Conservation (phyloP, 2,113 vertebrate species). For the Myocastor coypus region DNA sequence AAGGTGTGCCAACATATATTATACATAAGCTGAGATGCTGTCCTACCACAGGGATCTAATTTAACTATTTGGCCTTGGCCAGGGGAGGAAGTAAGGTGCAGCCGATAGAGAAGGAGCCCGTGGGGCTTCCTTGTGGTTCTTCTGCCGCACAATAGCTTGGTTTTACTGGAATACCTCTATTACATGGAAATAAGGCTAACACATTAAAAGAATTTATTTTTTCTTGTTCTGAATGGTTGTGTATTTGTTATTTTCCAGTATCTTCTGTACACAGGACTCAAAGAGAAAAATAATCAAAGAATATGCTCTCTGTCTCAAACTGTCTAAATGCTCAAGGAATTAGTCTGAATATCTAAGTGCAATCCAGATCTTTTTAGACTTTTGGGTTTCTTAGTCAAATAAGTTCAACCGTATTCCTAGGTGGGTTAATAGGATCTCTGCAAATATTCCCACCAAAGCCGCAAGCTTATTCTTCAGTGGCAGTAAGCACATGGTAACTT, state of each 20-base stretch:
- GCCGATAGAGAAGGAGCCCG: neutral
- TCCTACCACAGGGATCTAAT: neutral
- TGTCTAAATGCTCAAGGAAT: neutral
- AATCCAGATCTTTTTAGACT: neutral
- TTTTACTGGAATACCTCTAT: neutral
- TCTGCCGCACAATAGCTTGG: neutral
- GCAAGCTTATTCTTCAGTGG: neutral
- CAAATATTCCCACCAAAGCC: neutral
- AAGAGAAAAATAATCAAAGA: neutral
- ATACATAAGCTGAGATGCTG: neutral
- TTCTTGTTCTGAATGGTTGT: neutral
- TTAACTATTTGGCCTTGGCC: neutral
- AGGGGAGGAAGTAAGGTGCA: neutral
- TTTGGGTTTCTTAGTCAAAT: neutral
- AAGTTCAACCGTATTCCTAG: neutral
- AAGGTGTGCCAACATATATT: neutral
- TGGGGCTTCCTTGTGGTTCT: neutral
- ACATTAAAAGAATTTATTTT: neutral
- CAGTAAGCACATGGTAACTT: neutral
- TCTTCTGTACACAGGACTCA: neutral
- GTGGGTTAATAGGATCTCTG: neutral
- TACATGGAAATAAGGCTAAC: neutral
- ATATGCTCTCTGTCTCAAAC: conserved; percentile 13
- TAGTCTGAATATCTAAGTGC: neutral
- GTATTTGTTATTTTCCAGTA: neutral